These are phyloP conservation scores for Trachops cirrhosus DNA, from an alignment of 2,797 vertebrate genomes.

Conservation along the genomic window DNA sequence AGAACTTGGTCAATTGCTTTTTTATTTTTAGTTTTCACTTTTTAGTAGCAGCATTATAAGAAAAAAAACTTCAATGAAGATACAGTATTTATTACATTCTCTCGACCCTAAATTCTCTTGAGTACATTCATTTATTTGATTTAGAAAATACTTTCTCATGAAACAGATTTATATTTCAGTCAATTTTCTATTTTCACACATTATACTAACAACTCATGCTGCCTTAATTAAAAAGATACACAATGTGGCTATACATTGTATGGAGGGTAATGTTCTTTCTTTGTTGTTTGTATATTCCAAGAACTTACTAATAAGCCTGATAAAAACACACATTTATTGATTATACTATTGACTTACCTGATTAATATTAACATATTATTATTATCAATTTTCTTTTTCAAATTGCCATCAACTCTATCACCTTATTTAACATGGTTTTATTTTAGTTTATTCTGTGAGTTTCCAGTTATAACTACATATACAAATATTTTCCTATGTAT, in stretches of 20 bases:
- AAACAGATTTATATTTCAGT: constrained; percentile 52
- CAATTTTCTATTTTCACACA: constrained; percentile 51
- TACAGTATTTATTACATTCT: constrained; percentile 48
- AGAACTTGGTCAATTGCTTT: constrained; percentile 58
- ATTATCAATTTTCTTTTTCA: constrained; percentile 3
- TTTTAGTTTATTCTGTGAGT: constrained; percentile 24
- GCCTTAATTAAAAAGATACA: constrained; percentile 63
- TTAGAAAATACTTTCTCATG: constrained; percentile 37
- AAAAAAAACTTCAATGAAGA: constrained; percentile 53
- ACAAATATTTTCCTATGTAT: neutral
- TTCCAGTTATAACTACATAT: neutral
- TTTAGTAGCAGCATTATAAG: constrained; percentile 56
- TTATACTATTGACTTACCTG: neutral
- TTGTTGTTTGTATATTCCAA: constrained; percentile 11
- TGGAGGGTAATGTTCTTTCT: constrained; percentile 6
- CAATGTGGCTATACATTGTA: neutral
- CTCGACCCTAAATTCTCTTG: constrained; percentile 46
- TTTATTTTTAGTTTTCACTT: constrained; percentile 56
- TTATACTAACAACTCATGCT: constrained; percentile 35
- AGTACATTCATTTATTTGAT: constrained; percentile 52
- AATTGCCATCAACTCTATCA: neutral
- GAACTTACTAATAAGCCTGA: neutral
- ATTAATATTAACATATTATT: neutral
- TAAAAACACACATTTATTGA: constrained; percentile 10
- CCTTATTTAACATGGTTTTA: neutral